Base-by-base conservation (phyloP, 1,140 invertebrate genomes). In the Trichomalopsis sarcophagae region DNA sequence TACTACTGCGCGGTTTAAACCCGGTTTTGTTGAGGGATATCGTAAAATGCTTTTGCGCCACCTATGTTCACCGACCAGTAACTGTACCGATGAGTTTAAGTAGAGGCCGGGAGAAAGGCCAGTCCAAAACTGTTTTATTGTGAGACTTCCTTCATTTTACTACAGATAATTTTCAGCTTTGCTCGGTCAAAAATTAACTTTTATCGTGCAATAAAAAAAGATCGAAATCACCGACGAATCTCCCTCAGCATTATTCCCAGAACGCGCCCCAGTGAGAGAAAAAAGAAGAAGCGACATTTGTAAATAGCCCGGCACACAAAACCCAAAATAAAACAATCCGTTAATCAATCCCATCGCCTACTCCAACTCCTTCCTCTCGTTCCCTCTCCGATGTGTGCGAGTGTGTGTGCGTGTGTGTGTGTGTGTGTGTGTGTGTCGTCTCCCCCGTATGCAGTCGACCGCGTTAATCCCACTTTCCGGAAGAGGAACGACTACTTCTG, bases 391-490 rank as follows among this genome's bases (percentile, higher is more conserved):
- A 82, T 81, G 17, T n/a, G 21, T 68, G 73, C 50, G 27, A 86
- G 84, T 88, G 79, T 86, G 84, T 27, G 85, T 79, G 36, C 0
- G 36, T 82, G 27, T 87, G 84, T 81, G 17, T n/a, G 21, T 68
- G 73, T 33, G 27, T 87, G 84, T 88, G 79, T 86, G 84, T 27
- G 85, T 79, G 36, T 7, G 36, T 82, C 66, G 13, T 17, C 27
- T 74, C 84, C 40, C n/a, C 11, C 44, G 36, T 50, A 55, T 84
- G 50, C 23, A 68, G 40, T 36, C 40, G n/a, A 47, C 30, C 75
- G 62, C 55, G 73, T 80, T 86, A 86, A 86, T 84, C 79, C 79
- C 78, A 47, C 80, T 84, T 86, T 84, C 82, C 86, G 82, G 82
- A 86, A 86, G 86, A 86, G 73, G 74, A 81, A 74, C 81, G 66